Base-by-base conservation (phyloP, 2,797 vertebrate genomes). In the Threskiornis aethiopicus region DNA sequence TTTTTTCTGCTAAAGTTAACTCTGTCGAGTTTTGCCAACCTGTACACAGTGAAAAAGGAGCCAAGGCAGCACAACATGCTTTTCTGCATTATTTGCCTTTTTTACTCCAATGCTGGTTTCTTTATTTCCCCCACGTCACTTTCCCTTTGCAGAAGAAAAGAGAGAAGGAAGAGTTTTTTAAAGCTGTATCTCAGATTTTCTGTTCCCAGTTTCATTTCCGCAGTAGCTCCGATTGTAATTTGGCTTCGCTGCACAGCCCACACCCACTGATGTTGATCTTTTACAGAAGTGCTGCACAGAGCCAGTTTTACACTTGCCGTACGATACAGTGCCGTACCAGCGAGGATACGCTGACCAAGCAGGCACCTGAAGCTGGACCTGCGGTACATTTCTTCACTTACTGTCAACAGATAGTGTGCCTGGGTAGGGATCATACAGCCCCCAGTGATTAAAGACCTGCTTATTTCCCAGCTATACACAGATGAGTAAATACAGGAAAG, bases 271-370 rank as follows among this genome's bases (percentile, higher is more conserved):
- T 16, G 12, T 1, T 46, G 57, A 17, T 64, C 28, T 67, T 58
- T 77, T 61, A 16, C 33, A 35, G 55, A 61, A 55, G 29, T 73
- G 26, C 9, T 70, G 35, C 39, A 20, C 22, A 11, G 26, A 20
- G n/a, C 28, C 37, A 18, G 31, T 26, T 82, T 41, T 69, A 39
- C 46, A 25, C 33, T 18, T 35, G 11, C 25, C 33, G 13, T 6
- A 49, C 0, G 2, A 42, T 26, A 11, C 0, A 0, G 26, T 7
- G 4, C 18, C 0, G 0, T 29, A 10, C 28, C 3, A 1, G 20
- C 0, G 1, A 75, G 41, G 29, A 41, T 25, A 28, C 13, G 9
- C 5, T 41, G 39, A 17, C 24, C 1, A 1, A 39, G 9, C 25
- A 52, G 46, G 24, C 5, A 1, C 29, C 26, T 80, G 62, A 69